Percentiles rank a stretch among this genome's conserved stretches.
phyloP scores from a whole-genome alignment of 2,888 invertebrate genomes.

The Odontocerum albicorne region DNA sequence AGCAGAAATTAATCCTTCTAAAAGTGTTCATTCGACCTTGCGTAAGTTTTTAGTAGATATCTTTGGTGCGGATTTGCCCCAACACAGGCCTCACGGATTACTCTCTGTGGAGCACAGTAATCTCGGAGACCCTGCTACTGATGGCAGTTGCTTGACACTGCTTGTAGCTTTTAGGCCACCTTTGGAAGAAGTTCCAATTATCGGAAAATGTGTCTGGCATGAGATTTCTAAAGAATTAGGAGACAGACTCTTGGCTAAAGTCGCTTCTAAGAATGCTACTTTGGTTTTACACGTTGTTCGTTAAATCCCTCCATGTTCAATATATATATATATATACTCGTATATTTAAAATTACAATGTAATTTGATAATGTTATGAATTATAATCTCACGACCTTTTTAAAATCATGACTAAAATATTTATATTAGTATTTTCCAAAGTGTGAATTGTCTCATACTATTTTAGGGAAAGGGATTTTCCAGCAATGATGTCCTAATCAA shows the following conservation, averaged over 20 bases:
- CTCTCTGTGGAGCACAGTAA: constrained; percentile 72
- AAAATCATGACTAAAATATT: too few species aligned
- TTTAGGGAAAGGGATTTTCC: too few species aligned
- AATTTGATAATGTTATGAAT: too few species aligned
- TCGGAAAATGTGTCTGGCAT: constrained; percentile 89
- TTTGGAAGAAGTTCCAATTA: constrained; percentile 82
- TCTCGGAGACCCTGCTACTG: constrained; percentile 46
- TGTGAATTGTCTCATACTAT: too few species aligned
- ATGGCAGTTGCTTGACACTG: constrained; percentile 81
- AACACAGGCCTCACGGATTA: constrained; percentile 81
- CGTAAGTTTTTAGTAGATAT: constrained; percentile 89
- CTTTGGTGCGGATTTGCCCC: constrained; percentile 84
- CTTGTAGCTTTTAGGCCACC: constrained; percentile 83
- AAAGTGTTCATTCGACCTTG: constrained; percentile 83
- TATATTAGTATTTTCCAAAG: too few species aligned
- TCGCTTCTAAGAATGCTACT: constrained; percentile 74
- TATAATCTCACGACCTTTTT: too few species aligned
- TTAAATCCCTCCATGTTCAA: too few species aligned
- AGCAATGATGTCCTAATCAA: too few species aligned
- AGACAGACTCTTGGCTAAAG: constrained; percentile 65
- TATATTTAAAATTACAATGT: too few species aligned
- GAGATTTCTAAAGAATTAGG: constrained; percentile 73
- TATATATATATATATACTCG: too few species aligned
- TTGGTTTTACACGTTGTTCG: constrained; percentile 83
- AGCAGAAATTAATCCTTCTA: constrained; percentile 84